These are phyloP conservation scores for Tachysurus fulvidraco DNA, from an alignment of 2,113 vertebrate genomes.

Conservation along the genomic window DNA sequence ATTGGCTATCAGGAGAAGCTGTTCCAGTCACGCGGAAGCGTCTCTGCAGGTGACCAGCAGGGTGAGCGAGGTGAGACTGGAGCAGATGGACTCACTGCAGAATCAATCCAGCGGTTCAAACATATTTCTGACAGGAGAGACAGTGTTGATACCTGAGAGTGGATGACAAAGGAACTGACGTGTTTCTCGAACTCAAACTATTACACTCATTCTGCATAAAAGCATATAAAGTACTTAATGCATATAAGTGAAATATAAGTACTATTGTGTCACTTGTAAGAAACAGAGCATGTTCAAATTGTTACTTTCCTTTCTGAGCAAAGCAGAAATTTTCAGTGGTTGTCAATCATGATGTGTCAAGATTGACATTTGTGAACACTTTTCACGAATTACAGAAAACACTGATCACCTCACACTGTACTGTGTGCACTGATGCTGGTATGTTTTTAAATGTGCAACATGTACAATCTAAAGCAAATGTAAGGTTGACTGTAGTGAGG, in stretches of 20 bases:
- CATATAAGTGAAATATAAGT: background rate
- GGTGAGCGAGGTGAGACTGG: slow-evolving; percentile 57
- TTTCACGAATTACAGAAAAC: background rate
- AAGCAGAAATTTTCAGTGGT: slow-evolving; percentile 12
- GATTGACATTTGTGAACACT: background rate
- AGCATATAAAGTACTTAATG: no score
- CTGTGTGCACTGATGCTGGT: background rate
- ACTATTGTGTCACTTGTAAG: background rate
- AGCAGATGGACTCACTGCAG: slow-evolving; percentile 69
- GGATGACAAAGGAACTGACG: background rate
- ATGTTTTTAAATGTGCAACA: background rate
- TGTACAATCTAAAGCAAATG: background rate
- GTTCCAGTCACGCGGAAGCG: slow-evolving; percentile 55
- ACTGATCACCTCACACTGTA: background rate
- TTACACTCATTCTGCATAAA: background rate
- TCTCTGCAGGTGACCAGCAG: slow-evolving; percentile 40
- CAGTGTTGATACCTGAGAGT: background rate
- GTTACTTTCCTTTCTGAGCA: background rate
- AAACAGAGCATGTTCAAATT: background rate
- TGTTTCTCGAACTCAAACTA: background rate
- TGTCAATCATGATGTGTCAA: slow-evolving; percentile 32
- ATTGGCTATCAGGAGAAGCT: slow-evolving; percentile 76
- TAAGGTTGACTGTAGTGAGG: background rate
- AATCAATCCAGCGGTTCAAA: slow-evolving; percentile 72
- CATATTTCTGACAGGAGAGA: slow-evolving; percentile 56